These are phyloP conservation scores for Peromyscus leucopus DNA, from an alignment of 2,113 vertebrate species.

Conservation along the genomic window DNA sequence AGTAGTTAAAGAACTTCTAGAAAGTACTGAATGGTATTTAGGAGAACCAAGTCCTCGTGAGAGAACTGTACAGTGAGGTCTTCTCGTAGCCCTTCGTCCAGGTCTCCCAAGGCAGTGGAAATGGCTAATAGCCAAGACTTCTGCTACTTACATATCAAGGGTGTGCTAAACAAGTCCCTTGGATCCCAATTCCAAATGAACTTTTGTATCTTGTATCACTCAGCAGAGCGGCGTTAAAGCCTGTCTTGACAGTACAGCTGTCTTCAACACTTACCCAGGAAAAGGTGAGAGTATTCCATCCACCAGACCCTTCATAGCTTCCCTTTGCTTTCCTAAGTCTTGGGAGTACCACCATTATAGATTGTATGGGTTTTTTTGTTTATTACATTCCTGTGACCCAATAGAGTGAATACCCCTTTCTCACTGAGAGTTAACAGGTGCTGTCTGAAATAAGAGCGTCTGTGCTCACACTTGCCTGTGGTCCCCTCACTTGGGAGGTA, in stretches of 20 bases:
- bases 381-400: slow-evolving; percentile 79
- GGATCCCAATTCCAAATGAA: slow-evolving; percentile 77
- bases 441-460: slow-evolving; percentile 70
- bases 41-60: slow-evolving; percentile 52
- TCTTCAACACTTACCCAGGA: slow-evolving; percentile 79
- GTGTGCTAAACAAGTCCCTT: slow-evolving; percentile 80
- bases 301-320: slow-evolving; percentile 74
- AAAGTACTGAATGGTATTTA: slow-evolving; percentile 9
- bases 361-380: slow-evolving; percentile 68
- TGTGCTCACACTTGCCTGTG: background rate
- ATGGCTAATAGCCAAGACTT: slow-evolving; percentile 79
- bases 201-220: slow-evolving; percentile 79
- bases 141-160: slow-evolving; percentile 78
- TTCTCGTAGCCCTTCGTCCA: slow-evolving; percentile 53
- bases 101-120: slow-evolving; percentile 77
- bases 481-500: background rate
- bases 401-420: slow-evolving; percentile 61
- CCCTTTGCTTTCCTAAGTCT: slow-evolving; percentile 75
- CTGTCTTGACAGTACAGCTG: slow-evolving; percentile 86
- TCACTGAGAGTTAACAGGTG: slow-evolving; percentile 69
- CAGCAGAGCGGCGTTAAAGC: slow-evolving; percentile 88
- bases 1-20: slow-evolving; percentile 65
- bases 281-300: slow-evolving; percentile 64
- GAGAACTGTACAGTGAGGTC: slow-evolving; percentile 43
- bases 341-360: slow-evolving; percentile 74